Evolutionary conservation across 30 jellyfish, hydroid and myxozoan species (phyloP).

Genomic region (Hydractinia symbiolongicarpus): DNA sequence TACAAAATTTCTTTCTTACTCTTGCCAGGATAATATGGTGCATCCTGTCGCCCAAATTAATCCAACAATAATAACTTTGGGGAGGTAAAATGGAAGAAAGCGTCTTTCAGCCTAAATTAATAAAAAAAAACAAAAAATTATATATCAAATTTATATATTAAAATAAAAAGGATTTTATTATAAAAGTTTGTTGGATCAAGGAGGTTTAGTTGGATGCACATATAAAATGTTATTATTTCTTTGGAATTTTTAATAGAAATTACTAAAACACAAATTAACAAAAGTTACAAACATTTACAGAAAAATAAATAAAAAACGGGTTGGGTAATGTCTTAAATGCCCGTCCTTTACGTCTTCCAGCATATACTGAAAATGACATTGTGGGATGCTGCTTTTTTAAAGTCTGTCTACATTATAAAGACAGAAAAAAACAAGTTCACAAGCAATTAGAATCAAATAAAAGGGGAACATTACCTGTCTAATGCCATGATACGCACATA

Average conservation of each 20-base stretch:
- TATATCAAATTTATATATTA: neutral
- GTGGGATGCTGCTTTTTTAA: too few species aligned
- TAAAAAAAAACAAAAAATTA: neutral
- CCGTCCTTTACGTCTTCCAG: neutral
- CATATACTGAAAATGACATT: too few species aligned
- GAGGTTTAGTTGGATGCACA: too few species aligned
- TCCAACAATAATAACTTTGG: slow-evolving; percentile 82
- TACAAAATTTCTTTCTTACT: slow-evolving; percentile 32
- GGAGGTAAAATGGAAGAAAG: slow-evolving; percentile 64
- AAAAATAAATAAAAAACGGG: neutral
- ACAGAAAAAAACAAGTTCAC: too few species aligned
- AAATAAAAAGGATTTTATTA: too few species aligned
- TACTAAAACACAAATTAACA: too few species aligned
- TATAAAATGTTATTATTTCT: too few species aligned
- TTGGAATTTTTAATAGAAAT: too few species aligned
- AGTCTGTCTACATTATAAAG: too few species aligned
- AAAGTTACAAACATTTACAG: neutral
- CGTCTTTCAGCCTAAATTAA: slow-evolving; percentile 70
- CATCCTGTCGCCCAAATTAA: slow-evolving; percentile 80
- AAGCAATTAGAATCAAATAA: too few species aligned
- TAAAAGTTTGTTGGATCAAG: too few species aligned
- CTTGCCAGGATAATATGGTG: slow-evolving; percentile 87
- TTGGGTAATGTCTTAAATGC: neutral
- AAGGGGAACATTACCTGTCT: slow-evolving; percentile 63
- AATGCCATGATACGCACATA: slow-evolving; percentile 97